Evolutionary conservation across 2,113 vertebrate species (phyloP), one percentile per base, ranked within the genome.

Genomic region (Genyomyrus donnyi): DNA sequence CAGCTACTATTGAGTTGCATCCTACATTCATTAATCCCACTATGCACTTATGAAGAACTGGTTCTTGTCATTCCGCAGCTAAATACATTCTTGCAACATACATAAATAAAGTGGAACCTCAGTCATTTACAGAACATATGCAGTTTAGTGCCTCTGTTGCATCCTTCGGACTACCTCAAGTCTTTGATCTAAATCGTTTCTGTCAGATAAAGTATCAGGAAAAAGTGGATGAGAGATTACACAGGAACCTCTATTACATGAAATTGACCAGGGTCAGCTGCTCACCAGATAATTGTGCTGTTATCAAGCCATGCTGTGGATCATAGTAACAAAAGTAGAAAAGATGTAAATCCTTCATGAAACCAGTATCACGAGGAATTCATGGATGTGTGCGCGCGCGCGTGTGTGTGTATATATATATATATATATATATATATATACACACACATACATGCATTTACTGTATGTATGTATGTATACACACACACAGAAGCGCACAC

Each of bases 241-340:
- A 80, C 35, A 42, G 35, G 74, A 42, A 80, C 74, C 74, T 42
- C 74, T 80, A 42, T 80, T 80, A 80, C 13, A 80, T 42, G 31
- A 39, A 80, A 21, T 42, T 42, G 74, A 80, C 74, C 74, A 42
- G 74, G 74, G 74, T 80, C 74, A 80, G 6, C 13, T 17, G 2
- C 74, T 80, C 74, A 80, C 74, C 35, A 42, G 74, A 80, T 80
- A 80, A 80, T 80, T 80, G 74, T 80, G 74, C 74, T 80, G 74
- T 35, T 39, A 80, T 80, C 35, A 39, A 80, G 35, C 74, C 13
- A 80, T 42, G 74, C 35, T 39, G 74, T 6, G 74, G 35, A 35
- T 80, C 74, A 35, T 39, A 13, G 15, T 42, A 39, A 35, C 13
- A 42, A 39, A 80, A 42, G 39, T 35, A 39, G 31, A 77, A 35